These are phyloP conservation scores for Enteromius thamalakanensis DNA, from an alignment of 2,797 vertebrate genomes.

Conservation along the genomic window DNA sequence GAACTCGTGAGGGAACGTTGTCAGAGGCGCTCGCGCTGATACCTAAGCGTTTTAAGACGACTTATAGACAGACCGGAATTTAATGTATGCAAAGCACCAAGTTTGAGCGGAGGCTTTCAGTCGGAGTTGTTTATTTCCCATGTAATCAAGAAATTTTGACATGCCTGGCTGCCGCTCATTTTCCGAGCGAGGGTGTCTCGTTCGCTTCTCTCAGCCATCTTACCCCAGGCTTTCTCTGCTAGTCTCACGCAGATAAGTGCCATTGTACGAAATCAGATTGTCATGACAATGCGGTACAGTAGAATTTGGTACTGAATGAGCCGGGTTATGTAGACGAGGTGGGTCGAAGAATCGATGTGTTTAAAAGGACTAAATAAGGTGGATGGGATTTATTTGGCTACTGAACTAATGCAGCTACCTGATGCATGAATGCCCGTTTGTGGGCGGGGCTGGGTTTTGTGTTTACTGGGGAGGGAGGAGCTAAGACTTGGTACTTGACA, in stretches of 20 bases:
- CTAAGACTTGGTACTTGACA: constrained; percentile 22
- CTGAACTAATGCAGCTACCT: background rate
- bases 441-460: background rate
- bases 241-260: constrained; percentile 75
- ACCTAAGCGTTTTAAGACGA: constrained; percentile 83
- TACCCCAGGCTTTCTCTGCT: constrained; percentile 76
- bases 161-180: constrained; percentile 76
- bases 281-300: constrained; percentile 67
- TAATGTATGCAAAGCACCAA: constrained; percentile 81
- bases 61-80: constrained; percentile 82
- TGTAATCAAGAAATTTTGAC: constrained; percentile 81
- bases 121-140: constrained; percentile 68
- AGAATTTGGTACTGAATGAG: constrained; percentile 46
- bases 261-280: constrained; percentile 74
- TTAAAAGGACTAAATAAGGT: constrained; percentile 13
- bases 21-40: constrained; percentile 78
- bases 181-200: constrained; percentile 68
- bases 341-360: background rate
- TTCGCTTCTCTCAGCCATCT: constrained; percentile 76
- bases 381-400: background rate
- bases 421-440: background rate
- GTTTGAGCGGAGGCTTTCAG: constrained; percentile 75
- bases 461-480: background rate
- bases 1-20: constrained; percentile 78
- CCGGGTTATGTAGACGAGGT: constrained; percentile 13